These are phyloP conservation scores for Hippolais icterina DNA, from an alignment of 2,113 vertebrate species.

Conservation along the genomic window DNA sequence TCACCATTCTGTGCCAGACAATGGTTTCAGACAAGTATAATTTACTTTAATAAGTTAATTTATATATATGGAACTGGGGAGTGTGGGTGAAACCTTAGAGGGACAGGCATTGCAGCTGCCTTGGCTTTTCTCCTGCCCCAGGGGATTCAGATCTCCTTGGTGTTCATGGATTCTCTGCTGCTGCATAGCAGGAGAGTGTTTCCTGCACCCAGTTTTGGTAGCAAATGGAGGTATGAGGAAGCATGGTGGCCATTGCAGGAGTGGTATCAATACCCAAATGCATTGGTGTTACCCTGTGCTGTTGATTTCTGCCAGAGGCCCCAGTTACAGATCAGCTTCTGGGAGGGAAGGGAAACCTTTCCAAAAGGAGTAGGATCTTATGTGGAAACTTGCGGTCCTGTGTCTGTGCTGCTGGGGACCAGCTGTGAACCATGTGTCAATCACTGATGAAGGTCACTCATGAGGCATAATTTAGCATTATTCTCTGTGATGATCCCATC, in stretches of 20 bases:
- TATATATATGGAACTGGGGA: not conserved
- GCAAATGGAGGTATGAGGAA: not conserved
- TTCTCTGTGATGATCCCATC: not conserved
- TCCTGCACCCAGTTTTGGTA: not conserved
- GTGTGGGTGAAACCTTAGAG: not conserved
- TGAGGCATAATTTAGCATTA: not conserved
- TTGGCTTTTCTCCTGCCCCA: not conserved
- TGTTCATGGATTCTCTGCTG: not conserved
- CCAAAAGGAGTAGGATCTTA: not conserved
- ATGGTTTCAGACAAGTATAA: not conserved
- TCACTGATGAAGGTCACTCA: not conserved
- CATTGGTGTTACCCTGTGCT: not conserved
- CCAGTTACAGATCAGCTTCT: not conserved
- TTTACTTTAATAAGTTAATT: not conserved
- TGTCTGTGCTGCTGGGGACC: not conserved
- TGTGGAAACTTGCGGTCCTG: not conserved
- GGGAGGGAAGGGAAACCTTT: not conserved
- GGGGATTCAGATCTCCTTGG: not conserved
- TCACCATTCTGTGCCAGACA: not conserved
- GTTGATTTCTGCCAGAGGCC: not conserved
- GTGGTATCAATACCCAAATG: not conserved
- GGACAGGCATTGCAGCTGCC: not conserved
- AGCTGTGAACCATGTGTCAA: not conserved
- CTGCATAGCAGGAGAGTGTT: not conserved
- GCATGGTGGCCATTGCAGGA: not conserved